Evolutionary conservation across 2,113 vertebrate species (phyloP).

Genomic region (Dasypus novemcinctus): DNA sequence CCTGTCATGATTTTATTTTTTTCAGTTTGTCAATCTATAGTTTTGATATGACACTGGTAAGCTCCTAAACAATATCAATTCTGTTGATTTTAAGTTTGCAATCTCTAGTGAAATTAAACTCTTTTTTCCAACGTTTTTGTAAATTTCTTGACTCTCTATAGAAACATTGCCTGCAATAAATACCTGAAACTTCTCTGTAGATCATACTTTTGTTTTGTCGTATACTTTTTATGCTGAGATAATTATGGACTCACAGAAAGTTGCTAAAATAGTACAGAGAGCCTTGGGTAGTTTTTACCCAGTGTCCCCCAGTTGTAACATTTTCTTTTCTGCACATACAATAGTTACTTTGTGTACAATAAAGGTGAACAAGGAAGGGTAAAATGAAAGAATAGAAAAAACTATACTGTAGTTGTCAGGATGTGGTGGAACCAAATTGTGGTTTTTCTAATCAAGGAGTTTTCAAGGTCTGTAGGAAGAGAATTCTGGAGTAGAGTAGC

Average conservation of each 20-base stretch:
- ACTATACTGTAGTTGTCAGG: too few relatives aligned
- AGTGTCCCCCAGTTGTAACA: not conserved
- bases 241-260: not conserved
- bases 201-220: not conserved
- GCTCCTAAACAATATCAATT: not conserved
- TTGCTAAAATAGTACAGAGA: not conserved
- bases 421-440: too few relatives aligned
- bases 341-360: too few relatives aligned
- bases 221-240: not conserved
- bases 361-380: too few relatives aligned
- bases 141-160: not conserved
- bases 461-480: too few relatives aligned
- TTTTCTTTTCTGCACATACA: too few relatives aligned
- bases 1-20: not conserved
- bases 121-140: not conserved
- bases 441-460: too few relatives aligned
- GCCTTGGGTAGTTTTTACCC: not conserved
- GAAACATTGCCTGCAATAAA: not conserved
- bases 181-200: not conserved
- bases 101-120: not conserved
- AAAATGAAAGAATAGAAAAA: too few relatives aligned
- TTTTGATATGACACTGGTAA: not conserved
- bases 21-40: not conserved
- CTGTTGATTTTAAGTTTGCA: not conserved
- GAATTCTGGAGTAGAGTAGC: too few relatives aligned